Percentiles rank a stretch among this genome's conserved stretches.
Evolutionary conservation across 2,113 vertebrate species (phyloP).

Genomic region (Charadrius vociferus): DNA sequence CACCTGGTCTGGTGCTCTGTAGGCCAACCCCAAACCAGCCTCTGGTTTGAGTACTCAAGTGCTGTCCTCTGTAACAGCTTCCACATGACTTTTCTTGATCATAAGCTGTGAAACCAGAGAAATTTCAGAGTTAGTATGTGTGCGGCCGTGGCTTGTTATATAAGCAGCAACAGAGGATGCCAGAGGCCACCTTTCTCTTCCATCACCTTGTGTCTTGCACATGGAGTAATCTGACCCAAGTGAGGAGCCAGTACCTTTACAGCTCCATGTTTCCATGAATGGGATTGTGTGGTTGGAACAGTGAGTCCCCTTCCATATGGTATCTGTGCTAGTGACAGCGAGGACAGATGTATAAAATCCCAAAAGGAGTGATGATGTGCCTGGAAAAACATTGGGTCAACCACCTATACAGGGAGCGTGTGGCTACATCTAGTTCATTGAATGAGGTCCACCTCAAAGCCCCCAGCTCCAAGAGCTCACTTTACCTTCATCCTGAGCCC

Average conservation of each 20-base stretch:
- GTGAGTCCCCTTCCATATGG: not conserved
- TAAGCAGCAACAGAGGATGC: not conserved
- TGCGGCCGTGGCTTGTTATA: not conserved
- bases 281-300: not conserved
- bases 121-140: not conserved
- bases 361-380: not conserved
- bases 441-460: not conserved
- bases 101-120: not conserved
- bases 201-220: not conserved
- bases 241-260: not conserved
- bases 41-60: not conserved
- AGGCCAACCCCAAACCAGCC: not conserved
- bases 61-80: not conserved
- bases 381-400: not conserved
- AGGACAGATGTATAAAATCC: not conserved
- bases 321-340: not conserved
- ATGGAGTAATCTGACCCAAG: not conserved
- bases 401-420: not conserved
- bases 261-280: rapidly evolving
- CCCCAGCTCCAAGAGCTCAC: not conserved
- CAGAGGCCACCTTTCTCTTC: not conserved
- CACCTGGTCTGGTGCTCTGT: not conserved
- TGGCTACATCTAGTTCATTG: rapidly evolving
- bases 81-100: not conserved
- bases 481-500: not conserved